phyloP scores from a whole-genome alignment of 2,888 invertebrate genomes.

The Lasioglossum vierecki region DNA sequence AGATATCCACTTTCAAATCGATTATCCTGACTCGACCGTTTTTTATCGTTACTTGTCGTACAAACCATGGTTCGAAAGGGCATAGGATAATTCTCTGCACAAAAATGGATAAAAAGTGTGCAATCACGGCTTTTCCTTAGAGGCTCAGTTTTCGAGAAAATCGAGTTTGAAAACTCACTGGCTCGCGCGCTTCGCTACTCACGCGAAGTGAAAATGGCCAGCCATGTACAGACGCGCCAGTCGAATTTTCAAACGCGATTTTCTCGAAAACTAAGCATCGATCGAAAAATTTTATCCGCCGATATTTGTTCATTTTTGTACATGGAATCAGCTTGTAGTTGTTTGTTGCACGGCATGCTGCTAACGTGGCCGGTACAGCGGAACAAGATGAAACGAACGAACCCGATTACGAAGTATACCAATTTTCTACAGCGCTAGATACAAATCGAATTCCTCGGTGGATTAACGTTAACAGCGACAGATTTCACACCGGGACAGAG shows the following conservation, averaged over 20 bases:
- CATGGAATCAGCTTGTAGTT: neutral
- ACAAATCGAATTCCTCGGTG: slow-evolving; percentile 67
- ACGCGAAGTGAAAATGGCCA: neutral
- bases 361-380: slow-evolving; percentile 11
- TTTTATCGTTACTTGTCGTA: neutral
- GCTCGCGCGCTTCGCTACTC: neutral
- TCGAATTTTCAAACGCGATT: neutral
- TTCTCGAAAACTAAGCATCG: neutral
- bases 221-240: neutral
- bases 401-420: slow-evolving; percentile 74
- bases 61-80: neutral
- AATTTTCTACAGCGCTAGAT: slow-evolving; percentile 66
- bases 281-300: neutral
- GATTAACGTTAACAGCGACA: slow-evolving; percentile 73
- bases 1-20: slow-evolving; percentile 70
- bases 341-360: neutral
- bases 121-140: neutral
- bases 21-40: slow-evolving; percentile 58
- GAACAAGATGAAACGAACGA: slow-evolving; percentile 63
- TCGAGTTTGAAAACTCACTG: neutral
- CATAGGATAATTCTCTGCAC: neutral
- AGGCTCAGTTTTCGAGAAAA: neutral
- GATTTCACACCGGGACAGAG: slow-evolving; percentile 60
- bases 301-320: neutral
- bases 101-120: neutral